Evolutionary conservation across 2,113 vertebrate species (phyloP).

Genomic region (Syngnathus scovelli): DNA sequence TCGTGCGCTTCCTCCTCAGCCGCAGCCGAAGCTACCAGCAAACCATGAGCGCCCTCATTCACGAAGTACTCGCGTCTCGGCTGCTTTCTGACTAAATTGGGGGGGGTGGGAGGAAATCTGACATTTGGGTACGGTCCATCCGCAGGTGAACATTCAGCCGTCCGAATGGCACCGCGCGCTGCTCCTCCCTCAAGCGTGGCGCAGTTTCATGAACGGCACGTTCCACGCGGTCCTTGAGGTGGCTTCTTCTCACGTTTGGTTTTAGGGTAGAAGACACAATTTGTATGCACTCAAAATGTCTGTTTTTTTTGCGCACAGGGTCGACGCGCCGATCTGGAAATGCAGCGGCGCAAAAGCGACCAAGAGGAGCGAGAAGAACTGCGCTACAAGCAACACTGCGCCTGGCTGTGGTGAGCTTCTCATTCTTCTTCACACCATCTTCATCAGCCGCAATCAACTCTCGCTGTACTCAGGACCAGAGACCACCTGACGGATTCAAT

Average conservation of each 20-base stretch:
- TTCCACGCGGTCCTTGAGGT: slow-evolving; percentile 88
- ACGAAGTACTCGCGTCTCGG: slow-evolving; percentile 73
- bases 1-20: slow-evolving; percentile 79
- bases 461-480: slow-evolving; percentile 76
- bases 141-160: slow-evolving; percentile 89
- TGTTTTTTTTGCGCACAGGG: slow-evolving; percentile 68
- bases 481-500: slow-evolving; percentile 86
- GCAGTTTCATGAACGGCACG: slow-evolving; percentile 82
- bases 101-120: neutral
- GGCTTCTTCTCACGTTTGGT: slow-evolving; percentile 20
- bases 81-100: neutral
- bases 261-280: neutral
- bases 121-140: neutral
- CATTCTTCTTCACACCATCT: neutral
- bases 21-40: slow-evolving; percentile 87
- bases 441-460: neutral
- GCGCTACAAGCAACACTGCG: slow-evolving; percentile 81
- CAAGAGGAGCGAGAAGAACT: slow-evolving; percentile 81
- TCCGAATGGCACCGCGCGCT: slow-evolving; percentile 91
- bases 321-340: slow-evolving; percentile 84
- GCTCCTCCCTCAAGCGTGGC: slow-evolving; percentile 86
- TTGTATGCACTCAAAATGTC: neutral
- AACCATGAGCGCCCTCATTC: slow-evolving; percentile 79
- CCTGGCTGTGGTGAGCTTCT: slow-evolving; percentile 88
- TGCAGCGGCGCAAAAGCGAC: slow-evolving; percentile 79